Conservation (phyloP, 2,888 invertebrate genomes). For the Sclerodermus sp. region DNA sequence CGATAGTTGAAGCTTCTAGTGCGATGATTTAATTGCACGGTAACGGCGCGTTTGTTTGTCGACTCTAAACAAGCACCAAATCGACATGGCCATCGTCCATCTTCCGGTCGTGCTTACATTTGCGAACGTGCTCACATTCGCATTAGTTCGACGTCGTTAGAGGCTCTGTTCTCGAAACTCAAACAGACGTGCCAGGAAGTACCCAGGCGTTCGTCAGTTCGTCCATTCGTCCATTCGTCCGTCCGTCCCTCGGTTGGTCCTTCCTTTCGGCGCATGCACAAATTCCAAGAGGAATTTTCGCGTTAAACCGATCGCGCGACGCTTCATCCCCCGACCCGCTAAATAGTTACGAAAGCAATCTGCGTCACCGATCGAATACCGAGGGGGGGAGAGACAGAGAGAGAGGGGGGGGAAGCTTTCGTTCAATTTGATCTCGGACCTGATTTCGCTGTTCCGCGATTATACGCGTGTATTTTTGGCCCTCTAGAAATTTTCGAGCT, state of each 20-base stretch:
- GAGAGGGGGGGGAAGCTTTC: no score
- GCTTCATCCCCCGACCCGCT: no score
- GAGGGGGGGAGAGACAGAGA: no score
- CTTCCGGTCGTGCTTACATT: constrained; percentile 15
- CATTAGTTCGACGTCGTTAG: constrained; percentile 16
- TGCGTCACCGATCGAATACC: no score
- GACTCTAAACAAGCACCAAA: constrained; percentile 26
- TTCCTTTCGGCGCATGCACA: background rate
- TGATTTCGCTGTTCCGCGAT: no score
- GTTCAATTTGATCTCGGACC: no score
- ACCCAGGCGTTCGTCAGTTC: background rate
- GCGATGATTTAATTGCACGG: constrained; percentile 27
- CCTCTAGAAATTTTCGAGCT: no score
- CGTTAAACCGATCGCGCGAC: constrained; percentile 3
- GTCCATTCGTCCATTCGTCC: no score
- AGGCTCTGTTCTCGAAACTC: constrained; percentile 18
- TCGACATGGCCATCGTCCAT: constrained; percentile 15
- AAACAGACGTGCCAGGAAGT: constrained; percentile 9
- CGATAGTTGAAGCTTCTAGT: background rate
- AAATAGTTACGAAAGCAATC: no score
- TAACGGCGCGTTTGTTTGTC: constrained; percentile 24
- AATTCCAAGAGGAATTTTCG: constrained; percentile 10
- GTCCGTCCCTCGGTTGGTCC: background rate
- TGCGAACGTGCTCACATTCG: constrained; percentile 19
- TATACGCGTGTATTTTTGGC: no score